Evolutionary conservation across 2,888 invertebrate genomes (phyloP).

Genomic region (Lepidochrysops patricia): DNA sequence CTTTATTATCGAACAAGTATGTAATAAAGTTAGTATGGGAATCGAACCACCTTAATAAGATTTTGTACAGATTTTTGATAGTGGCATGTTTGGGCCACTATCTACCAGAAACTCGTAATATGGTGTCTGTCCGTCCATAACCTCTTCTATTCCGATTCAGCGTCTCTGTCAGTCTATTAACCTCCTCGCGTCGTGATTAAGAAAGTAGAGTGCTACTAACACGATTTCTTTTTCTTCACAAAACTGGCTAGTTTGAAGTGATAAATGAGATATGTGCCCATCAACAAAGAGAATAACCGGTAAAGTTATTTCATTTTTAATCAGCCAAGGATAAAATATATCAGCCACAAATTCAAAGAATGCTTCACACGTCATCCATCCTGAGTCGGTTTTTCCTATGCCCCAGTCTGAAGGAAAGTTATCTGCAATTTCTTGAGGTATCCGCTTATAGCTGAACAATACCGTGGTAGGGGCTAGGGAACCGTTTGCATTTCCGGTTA

Average conservation of each 20-base stretch:
- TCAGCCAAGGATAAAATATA: conserved; percentile 38
- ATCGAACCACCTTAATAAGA: too few relatives aligned
- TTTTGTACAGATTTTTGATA: too few relatives aligned
- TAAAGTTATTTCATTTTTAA: conserved; percentile 31
- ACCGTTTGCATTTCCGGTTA: conserved; percentile 26
- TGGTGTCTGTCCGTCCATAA: too few relatives aligned
- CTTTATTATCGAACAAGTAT: too few relatives aligned
- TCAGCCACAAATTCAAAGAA: conserved; percentile 45
- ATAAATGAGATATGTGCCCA: conserved; percentile 30
- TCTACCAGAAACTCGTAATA: too few relatives aligned
- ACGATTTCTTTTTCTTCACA: conserved; percentile 28
- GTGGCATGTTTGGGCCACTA: too few relatives aligned
- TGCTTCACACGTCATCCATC: conserved; percentile 45
- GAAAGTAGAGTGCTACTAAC: conserved; percentile 25
- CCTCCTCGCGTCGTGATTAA: too few relatives aligned
- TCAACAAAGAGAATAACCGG: conserved; percentile 45
- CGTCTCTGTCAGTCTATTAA: too few relatives aligned
- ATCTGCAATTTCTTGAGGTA: conserved; percentile 22
- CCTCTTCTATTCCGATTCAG: too few relatives aligned
- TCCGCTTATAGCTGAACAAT: conserved; percentile 21
- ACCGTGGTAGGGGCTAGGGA: conserved; percentile 20
- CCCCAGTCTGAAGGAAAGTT: conserved; percentile 31
- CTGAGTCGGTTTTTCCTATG: conserved; percentile 41
- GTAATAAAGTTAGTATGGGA: too few relatives aligned
- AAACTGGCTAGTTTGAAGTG: conserved; percentile 37